phyloP scores from a whole-genome alignment of 2,113 vertebrate species.

The Oreotrochilus melanogaster region DNA sequence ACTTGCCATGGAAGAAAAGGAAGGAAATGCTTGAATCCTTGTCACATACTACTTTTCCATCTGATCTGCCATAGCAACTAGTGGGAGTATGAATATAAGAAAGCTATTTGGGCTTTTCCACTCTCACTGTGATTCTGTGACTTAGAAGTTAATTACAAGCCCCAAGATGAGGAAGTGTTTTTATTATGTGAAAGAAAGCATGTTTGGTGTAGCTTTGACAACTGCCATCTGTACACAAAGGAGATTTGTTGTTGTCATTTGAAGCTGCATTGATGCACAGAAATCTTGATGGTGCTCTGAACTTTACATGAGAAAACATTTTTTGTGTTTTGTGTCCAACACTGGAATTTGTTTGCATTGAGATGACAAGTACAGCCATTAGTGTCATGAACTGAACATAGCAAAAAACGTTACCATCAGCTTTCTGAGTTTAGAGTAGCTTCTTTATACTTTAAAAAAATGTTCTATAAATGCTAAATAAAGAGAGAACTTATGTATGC shows the following conservation, averaged over 20 bases:
- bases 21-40: not conserved
- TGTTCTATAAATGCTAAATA: not conserved
- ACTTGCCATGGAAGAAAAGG: not conserved
- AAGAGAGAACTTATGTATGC: not conserved
- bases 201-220: not conserved
- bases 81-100: not conserved
- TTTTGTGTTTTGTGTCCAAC: not conserved
- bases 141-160: not conserved
- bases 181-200: not conserved
- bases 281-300: not conserved
- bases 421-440: not conserved
- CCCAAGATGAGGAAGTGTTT: not conserved
- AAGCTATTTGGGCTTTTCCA: not conserved
- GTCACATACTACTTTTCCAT: not conserved
- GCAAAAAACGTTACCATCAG: not conserved
- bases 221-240: not conserved
- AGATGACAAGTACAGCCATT: not conserved
- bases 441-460: not conserved
- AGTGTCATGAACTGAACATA: not conserved
- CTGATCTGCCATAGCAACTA: not conserved
- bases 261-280: not conserved
- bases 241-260: not conserved
- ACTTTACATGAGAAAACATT: not conserved
- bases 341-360: not conserved
- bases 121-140: not conserved